Conservation (phyloP, 1,140 invertebrate species). For the Acromyrmex heyeri region DNA sequence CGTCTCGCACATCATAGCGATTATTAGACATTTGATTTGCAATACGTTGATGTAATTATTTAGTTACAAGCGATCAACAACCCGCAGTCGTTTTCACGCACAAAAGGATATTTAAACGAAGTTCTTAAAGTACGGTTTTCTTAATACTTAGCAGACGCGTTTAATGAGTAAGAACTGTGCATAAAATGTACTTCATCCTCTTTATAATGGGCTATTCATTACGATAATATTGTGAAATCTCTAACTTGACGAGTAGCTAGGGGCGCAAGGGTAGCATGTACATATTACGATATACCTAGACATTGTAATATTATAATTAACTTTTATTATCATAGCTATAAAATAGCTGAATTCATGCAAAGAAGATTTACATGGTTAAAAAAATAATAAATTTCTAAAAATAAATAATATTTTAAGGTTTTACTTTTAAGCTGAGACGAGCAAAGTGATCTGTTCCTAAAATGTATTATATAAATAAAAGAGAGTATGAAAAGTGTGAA, state of each 20-base stretch:
- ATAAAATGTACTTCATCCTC: slow-evolving; percentile 75
- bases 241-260: slow-evolving; percentile 77
- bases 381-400: slow-evolving; percentile 76
- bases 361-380: slow-evolving; percentile 73
- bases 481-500: slow-evolving; percentile 65
- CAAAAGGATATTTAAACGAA: slow-evolving; percentile 71
- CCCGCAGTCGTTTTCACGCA: slow-evolving; percentile 68
- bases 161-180: slow-evolving; percentile 69
- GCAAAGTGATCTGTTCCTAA: slow-evolving; percentile 85
- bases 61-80: slow-evolving; percentile 35
- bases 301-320: slow-evolving; percentile 81
- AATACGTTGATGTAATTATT: slow-evolving; percentile 28
- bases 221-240: slow-evolving; percentile 72
- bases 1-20: slow-evolving; percentile 2
- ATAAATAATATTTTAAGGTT: slow-evolving; percentile 81
- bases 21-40: slow-evolving; percentile 30
- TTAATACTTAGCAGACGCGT: slow-evolving; percentile 75
- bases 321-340: slow-evolving; percentile 83
- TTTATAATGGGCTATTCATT: slow-evolving; percentile 76
- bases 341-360: slow-evolving; percentile 84
- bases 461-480: slow-evolving; percentile 80
- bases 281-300: slow-evolving; percentile 82
- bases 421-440: slow-evolving; percentile 81
- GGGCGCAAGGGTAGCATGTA: slow-evolving; percentile 81
- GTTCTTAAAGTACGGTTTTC: slow-evolving; percentile 72